Evolutionary conservation across 1,140 invertebrate species (phyloP), one percentile per base, ranked within the genome.

Genomic region (Sitobion miscanthi): DNA sequence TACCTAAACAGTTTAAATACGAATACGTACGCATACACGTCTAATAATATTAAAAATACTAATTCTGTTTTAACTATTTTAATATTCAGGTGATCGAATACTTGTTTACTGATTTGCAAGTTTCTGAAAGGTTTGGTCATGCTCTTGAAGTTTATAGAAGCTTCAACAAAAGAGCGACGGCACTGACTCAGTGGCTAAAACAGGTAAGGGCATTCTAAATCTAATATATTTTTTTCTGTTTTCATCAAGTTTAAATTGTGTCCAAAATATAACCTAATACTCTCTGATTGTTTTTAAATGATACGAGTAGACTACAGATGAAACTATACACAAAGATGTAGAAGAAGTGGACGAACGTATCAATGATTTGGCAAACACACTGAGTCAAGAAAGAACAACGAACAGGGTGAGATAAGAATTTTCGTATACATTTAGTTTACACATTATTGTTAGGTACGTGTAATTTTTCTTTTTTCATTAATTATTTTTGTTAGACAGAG

Each of bases 131-230:
- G n/a, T 95, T 96, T 69, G 94, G 95, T 45, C 96, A 96, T 94
- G 96, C 96, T 0, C 93, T 95, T 0, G 94, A 95, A n/a, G 96
- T 96, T 93, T 96, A 96, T 95, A 95, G 94, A 91, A 95, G 95
- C 23, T 96, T 96, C 35, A 95, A 96, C 93, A 95, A 95, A 93
- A 95, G 96, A 94, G 95, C 96, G 7, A 95, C 95, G 23, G 96
- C 96, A 0, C 94, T 97, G 0, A 94, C 96, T 30, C 96, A 96
- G 94, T 97, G 96, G 96, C 96, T 97, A 94, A 96, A 96, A 94
- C 95, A 96, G 94, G 96, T 96, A 91, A 91, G 88, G 8, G 23
- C 0, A 77, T n/a, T 77, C 4, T 77, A 77, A 77, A 77, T n/a
- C n/a, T n/a, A 77, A n/a, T 17, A n/a, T 17, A 69, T n/a, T 77